Evolutionary conservation across 2,113 vertebrate species (phyloP).

Genomic region (Paradoxurus hermaphroditus): DNA sequence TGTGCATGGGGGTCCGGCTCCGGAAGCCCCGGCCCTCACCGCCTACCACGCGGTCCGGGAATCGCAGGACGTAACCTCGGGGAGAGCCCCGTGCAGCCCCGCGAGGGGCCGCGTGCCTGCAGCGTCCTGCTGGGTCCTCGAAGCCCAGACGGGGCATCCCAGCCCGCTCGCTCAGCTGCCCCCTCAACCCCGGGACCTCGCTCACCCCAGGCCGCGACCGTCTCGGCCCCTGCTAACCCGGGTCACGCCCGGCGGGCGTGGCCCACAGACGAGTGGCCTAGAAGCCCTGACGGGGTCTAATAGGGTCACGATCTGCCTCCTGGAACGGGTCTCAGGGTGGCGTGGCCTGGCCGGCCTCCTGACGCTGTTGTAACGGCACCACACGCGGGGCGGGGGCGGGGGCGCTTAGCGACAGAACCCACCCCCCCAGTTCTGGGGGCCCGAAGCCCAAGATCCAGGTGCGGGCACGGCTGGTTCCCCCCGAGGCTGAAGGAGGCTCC

Average conservation of each 20-base stretch:
- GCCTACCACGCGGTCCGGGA: not conserved
- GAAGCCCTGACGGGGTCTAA: not conserved
- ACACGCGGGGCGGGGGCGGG: too few relatives aligned
- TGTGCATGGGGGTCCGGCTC: rapidly evolving
- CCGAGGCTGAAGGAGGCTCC: rapidly evolving
- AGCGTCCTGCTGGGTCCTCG: rapidly evolving
- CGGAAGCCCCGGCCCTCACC: not conserved
- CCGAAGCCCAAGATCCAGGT: not conserved
- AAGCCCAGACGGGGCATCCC: rapidly evolving
- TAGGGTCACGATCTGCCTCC: not conserved
- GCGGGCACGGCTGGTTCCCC: not conserved
- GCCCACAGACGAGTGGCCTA: rapidly evolving
- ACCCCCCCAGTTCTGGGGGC: not conserved
- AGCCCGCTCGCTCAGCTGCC: rapidly evolving
- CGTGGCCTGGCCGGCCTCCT: not conserved
- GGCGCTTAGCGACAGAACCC: rapidly evolving
- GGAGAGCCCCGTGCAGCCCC: rapidly evolving
- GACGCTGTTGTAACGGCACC: rapidly evolving
- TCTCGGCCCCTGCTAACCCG: not conserved
- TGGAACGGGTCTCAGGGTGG: rapidly evolving
- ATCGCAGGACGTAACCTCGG: rapidly evolving
- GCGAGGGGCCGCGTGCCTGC: rapidly evolving
- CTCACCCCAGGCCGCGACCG: rapidly evolving
- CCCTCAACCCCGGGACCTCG: not conserved
- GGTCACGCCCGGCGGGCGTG: rapidly evolving